These are phyloP conservation scores for Platysteira castanea DNA, from an alignment of 2,113 vertebrate species.

Conservation along the genomic window DNA sequence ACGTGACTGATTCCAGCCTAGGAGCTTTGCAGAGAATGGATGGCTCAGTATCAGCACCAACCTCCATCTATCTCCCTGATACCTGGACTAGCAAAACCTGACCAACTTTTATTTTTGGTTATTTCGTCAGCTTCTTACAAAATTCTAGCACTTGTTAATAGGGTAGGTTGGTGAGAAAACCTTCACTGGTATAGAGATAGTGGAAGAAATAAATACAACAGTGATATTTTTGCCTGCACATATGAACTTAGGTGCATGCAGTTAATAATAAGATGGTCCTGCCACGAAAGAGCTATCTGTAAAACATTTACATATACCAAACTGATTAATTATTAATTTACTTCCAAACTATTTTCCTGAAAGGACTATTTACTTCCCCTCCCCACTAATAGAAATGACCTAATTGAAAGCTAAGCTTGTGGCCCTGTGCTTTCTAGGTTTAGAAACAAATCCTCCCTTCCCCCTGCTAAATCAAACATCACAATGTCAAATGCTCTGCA, in stretches of 20 bases:
- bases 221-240: background rate
- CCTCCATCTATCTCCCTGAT: background rate
- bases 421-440: constrained; percentile 52
- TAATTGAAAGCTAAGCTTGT: constrained; percentile 53
- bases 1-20: background rate
- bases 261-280: background rate
- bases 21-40: background rate
- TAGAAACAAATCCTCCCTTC: constrained; percentile 37
- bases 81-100: background rate
- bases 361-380: constrained; percentile 55
- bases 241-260: background rate
- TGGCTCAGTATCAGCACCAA: background rate
- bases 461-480: constrained; percentile 61
- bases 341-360: constrained; percentile 61
- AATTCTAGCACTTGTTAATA: background rate
- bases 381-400: constrained; percentile 54
- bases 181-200: background rate
- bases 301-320: constrained; percentile 35
- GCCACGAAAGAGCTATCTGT: background rate
- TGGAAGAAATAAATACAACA: background rate
- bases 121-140: background rate
- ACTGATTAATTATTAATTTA: constrained; percentile 65
- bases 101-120: background rate
- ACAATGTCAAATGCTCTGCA: constrained; percentile 75
- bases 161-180: fast-evolving